A percentile compares a stretch with the other conserved stretches of the same genome.
Evolutionary conservation across 2,113 vertebrate genomes (phyloP).

Genomic region (Chionis minor): DNA sequence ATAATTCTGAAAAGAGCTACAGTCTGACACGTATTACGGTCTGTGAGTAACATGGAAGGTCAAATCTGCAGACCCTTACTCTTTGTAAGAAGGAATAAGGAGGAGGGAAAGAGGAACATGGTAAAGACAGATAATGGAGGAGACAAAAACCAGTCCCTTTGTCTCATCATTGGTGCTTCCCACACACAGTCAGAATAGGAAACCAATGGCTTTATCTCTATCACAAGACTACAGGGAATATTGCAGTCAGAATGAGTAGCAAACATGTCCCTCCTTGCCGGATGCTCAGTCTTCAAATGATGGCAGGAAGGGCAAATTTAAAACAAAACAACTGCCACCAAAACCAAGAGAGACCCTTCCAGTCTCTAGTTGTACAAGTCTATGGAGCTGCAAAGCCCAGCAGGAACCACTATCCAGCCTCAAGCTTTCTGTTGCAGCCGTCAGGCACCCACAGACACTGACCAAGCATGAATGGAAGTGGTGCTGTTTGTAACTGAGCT

Average conservation of each 20-base stretch:
- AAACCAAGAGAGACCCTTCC: background rate
- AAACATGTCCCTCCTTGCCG: background rate
- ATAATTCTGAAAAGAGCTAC: constrained; percentile 37
- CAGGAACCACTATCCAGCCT: background rate
- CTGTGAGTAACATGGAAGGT: constrained; percentile 45
- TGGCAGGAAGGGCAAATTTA: background rate
- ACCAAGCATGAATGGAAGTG: background rate
- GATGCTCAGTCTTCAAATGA: background rate
- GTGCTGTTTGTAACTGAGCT: background rate
- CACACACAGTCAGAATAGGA: background rate
- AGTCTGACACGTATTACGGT: background rate
- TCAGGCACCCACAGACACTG: background rate
- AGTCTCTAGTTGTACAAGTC: background rate
- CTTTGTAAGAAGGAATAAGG: background rate
- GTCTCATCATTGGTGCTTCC: background rate
- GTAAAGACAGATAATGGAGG: background rate
- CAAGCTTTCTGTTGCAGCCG: background rate
- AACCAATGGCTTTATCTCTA: background rate
- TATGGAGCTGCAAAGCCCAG: background rate
- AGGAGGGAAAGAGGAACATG: background rate
- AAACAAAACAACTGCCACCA: background rate
- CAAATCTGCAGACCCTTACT: constrained; percentile 16
- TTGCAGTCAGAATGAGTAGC: background rate
- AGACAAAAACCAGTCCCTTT: background rate
- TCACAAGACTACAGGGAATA: background rate